Evolutionary conservation across 2,888 invertebrate genomes (phyloP).

Genomic region (Perithous albicinctus): DNA sequence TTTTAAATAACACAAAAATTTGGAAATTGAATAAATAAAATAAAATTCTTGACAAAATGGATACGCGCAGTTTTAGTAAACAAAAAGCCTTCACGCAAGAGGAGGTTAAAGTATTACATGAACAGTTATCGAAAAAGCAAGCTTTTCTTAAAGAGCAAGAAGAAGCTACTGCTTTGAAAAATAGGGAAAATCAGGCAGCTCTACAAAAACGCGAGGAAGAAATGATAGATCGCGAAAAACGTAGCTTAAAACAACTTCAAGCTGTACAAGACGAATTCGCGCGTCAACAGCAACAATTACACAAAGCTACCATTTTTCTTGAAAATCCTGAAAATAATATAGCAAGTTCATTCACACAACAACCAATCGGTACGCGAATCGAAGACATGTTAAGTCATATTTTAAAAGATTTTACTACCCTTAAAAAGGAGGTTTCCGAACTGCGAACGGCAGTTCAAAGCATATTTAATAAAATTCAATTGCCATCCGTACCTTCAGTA

Average conservation of each 20-base stretch:
- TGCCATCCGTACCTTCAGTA: background rate
- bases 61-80: background rate
- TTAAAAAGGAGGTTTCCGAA: too few relatives aligned
- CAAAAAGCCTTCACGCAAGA: constrained; percentile 11
- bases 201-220: background rate
- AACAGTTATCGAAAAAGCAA: background rate
- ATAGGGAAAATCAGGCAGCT: background rate
- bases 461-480: too few relatives aligned
- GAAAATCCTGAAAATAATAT: too few relatives aligned
- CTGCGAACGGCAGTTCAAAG: too few relatives aligned
- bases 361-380: too few relatives aligned
- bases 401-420: too few relatives aligned
- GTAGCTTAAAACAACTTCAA: background rate
- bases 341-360: too few relatives aligned
- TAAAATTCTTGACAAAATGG: constrained; percentile 10
- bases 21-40: too few relatives aligned
- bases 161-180: background rate
- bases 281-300: background rate
- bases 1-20: too few relatives aligned
- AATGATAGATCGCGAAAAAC: background rate
- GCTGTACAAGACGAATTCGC: background rate
- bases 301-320: too few relatives aligned
- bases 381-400: too few relatives aligned
- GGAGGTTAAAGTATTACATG: constrained; percentile 11
- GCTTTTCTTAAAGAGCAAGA: background rate